Percentiles rank a stretch among this genome's conserved stretches.
Evolutionary conservation across 1,140 invertebrate genomes (phyloP).

Genomic region (Choristoneura fumiferana): DNA sequence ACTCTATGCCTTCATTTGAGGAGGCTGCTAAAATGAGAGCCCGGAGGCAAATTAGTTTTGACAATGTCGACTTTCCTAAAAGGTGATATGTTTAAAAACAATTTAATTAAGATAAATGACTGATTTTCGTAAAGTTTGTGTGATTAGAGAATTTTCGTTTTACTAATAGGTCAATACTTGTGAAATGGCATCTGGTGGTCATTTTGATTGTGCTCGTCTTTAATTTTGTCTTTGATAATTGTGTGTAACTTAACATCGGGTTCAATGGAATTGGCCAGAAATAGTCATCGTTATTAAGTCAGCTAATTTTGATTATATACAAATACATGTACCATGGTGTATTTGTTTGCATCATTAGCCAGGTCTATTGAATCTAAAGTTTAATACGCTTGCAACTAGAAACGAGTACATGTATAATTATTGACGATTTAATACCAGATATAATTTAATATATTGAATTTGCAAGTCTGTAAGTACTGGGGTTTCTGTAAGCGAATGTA

Average conservation of each 20-base stretch:
- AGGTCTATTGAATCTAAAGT: too few relatives aligned
- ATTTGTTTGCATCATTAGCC: too few relatives aligned
- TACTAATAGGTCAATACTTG: too few relatives aligned
- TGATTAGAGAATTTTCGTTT: background rate
- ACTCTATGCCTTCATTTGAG: conserved; percentile 67
- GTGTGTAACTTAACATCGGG: too few relatives aligned
- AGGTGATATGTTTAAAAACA: conserved; percentile 51
- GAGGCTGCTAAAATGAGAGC: conserved; percentile 69
- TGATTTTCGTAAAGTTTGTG: conserved; percentile 6
- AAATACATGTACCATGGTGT: too few relatives aligned
- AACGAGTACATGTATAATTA: background rate
- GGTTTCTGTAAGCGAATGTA: conserved; percentile 5
- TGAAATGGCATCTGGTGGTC: too few relatives aligned
- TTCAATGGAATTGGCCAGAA: too few relatives aligned
- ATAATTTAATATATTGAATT: conserved; percentile 5
- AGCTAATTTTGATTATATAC: too few relatives aligned
- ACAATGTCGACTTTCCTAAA: conserved; percentile 68
- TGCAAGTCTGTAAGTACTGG: background rate
- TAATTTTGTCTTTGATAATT: too few relatives aligned
- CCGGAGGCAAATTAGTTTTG: conserved; percentile 72
- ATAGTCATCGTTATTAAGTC: too few relatives aligned
- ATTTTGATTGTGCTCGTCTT: too few relatives aligned
- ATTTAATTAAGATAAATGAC: conserved; percentile 12
- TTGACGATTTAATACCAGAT: background rate
- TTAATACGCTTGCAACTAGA: too few relatives aligned